A percentile compares a stretch with the other conserved stretches of the same genome.
Evolutionary conservation across 2,888 invertebrate species (phyloP).

Genomic region (Callyntrura sp.): DNA sequence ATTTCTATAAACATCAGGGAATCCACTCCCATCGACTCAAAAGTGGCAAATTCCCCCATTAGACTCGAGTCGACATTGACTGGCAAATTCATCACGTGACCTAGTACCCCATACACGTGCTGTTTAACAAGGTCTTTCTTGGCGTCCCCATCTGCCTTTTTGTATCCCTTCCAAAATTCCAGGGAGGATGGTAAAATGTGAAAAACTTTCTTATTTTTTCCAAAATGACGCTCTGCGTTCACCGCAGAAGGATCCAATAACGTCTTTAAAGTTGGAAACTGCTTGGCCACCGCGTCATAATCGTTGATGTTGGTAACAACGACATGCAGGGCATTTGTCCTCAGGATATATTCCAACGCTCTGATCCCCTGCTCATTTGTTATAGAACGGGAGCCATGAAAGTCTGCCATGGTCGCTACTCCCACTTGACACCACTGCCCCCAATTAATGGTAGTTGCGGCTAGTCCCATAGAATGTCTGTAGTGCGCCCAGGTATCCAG

Average conservation of each 20-base stretch:
- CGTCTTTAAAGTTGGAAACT: background rate
- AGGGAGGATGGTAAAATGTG: constrained; percentile 56
- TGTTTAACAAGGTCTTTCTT: too few relatives aligned
- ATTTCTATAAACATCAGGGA: background rate
- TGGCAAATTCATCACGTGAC: too few relatives aligned
- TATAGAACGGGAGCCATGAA: constrained; percentile 57
- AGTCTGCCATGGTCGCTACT: constrained; percentile 50
- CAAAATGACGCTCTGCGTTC: too few relatives aligned
- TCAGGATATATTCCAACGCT: constrained; percentile 59
- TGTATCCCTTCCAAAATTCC: background rate
- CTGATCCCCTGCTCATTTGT: constrained; percentile 52
- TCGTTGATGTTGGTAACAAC: constrained; percentile 39
- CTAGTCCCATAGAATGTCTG: constrained; percentile 18
- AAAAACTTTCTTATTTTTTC: too few relatives aligned
- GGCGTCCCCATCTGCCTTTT: too few relatives aligned
- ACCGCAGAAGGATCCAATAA: too few relatives aligned
- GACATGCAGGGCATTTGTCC: constrained; percentile 1
- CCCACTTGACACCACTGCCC: constrained; percentile 75
- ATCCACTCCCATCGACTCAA: background rate
- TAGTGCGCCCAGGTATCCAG: constrained; percentile 15
- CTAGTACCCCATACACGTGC: too few relatives aligned
- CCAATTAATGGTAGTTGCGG: constrained; percentile 59
- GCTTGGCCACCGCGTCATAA: background rate
- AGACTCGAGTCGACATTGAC: too few relatives aligned
- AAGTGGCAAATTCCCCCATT: too few relatives aligned